phyloP scores from a whole-genome alignment of 2,113 vertebrate genomes.

The Pelodiscus sinensis region DNA sequence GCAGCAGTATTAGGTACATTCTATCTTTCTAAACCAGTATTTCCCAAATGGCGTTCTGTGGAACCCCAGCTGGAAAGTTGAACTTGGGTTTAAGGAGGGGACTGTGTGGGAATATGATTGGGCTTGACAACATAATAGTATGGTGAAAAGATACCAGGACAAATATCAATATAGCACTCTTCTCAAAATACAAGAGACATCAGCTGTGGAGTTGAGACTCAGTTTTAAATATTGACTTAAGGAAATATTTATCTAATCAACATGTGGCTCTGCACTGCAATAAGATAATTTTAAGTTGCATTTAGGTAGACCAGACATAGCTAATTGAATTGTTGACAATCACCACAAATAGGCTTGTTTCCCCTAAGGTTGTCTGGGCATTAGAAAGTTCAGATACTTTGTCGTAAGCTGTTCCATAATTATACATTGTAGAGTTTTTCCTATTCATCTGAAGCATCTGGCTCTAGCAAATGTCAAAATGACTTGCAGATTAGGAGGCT shows the following conservation, averaged over 20 bases:
- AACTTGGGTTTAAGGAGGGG: background rate
- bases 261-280: background rate
- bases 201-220: background rate
- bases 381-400: background rate
- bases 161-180: background rate
- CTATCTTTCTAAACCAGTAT: too few species aligned
- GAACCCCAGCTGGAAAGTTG: background rate
- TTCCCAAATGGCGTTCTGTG: too few species aligned
- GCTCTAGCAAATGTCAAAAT: background rate
- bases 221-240: background rate
- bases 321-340: background rate
- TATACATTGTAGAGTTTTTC: background rate
- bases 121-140: background rate
- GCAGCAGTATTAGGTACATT: too few species aligned
- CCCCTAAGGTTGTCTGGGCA: background rate
- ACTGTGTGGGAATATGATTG: background rate
- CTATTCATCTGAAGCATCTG: background rate
- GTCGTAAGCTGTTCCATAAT: background rate
- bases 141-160: background rate
- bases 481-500: background rate
- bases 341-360: background rate
- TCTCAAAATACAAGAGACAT: background rate
- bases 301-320: background rate
- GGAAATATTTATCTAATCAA: background rate
- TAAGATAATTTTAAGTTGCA: background rate